These are phyloP conservation scores for Dreissena rostriformis DNA, from an alignment of 1,140 invertebrate species.

Conservation along the genomic window DNA sequence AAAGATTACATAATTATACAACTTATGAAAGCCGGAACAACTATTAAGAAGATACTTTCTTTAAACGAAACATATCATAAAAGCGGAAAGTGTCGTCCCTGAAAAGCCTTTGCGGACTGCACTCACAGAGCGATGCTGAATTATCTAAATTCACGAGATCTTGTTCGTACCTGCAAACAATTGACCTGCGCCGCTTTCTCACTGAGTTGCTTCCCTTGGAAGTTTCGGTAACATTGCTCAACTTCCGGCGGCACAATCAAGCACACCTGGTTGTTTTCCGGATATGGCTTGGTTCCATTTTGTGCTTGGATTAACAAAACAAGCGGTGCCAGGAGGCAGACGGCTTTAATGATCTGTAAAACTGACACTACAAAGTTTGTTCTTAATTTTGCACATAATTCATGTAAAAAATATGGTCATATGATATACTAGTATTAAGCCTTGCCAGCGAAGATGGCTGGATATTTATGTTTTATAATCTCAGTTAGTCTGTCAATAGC, in stretches of 20 bases:
- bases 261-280: constrained; percentile 43
- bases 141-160: background rate
- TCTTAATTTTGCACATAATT: too few relatives aligned
- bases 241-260: constrained; percentile 52
- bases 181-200: constrained; percentile 48
- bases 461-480: too few relatives aligned
- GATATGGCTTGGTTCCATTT: background rate
- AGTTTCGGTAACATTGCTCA: constrained; percentile 38
- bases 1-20: background rate
- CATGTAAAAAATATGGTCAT: too few relatives aligned
- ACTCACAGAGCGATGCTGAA: background rate
- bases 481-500: too few relatives aligned
- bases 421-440: too few relatives aligned
- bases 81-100: too few relatives aligned
- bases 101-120: background rate
- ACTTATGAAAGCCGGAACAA: background rate
- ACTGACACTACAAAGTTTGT: too few relatives aligned
- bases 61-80: background rate
- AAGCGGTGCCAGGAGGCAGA: too few relatives aligned
- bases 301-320: background rate
- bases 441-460: too few relatives aligned
- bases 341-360: too few relatives aligned
- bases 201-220: constrained; percentile 44
- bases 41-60: background rate
- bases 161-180: constrained; percentile 41